Conservation (phyloP, 2,797 vertebrate species). For the Rhinogobio ventralis region DNA sequence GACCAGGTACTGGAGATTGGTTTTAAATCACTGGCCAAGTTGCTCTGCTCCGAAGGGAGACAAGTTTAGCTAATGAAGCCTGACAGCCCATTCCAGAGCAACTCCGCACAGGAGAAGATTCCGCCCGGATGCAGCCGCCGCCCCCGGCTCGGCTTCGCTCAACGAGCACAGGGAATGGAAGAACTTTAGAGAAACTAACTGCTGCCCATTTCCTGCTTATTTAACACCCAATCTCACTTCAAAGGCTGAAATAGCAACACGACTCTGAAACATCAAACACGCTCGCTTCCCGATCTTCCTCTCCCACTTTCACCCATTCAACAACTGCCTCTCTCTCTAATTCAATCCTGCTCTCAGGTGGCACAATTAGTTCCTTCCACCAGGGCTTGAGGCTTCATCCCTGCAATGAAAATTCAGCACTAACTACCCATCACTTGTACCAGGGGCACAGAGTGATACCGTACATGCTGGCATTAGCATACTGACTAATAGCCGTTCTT, state of each 20-base stretch:
- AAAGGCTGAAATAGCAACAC: slow-evolving; percentile 66
- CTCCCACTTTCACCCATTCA: slow-evolving; percentile 43
- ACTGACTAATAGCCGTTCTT: slow-evolving; percentile 28
- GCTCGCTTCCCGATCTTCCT: slow-evolving; percentile 40
- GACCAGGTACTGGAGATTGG: slow-evolving; percentile 83
- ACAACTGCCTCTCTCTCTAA: slow-evolving; percentile 32
- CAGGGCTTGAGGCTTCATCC: slow-evolving; percentile 40
- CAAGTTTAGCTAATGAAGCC: slow-evolving; percentile 80
- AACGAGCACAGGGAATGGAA: slow-evolving; percentile 62
- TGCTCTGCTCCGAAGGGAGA: slow-evolving; percentile 78
- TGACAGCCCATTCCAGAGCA: slow-evolving; percentile 80
- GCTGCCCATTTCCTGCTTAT: slow-evolving; percentile 79
- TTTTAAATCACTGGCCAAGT: slow-evolving; percentile 84
- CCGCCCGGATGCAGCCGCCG: slow-evolving; percentile 70
- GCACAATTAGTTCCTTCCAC: slow-evolving; percentile 64
- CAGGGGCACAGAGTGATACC: slow-evolving; percentile 26
- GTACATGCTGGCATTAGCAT: slow-evolving; percentile 42
- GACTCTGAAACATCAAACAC: slow-evolving; percentile 64
- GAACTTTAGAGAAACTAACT: slow-evolving; percentile 80
- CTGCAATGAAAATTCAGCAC: slow-evolving; percentile 34
- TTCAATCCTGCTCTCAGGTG: slow-evolving; percentile 51
- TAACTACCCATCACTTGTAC: slow-evolving; percentile 40
- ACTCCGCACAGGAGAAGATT: slow-evolving; percentile 76
- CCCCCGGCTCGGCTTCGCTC: slow-evolving; percentile 64
- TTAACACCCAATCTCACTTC: slow-evolving; percentile 78